Percentiles rank a stretch among this genome's conserved stretches.
phyloP scores from a whole-genome alignment of 1,140 invertebrate species.

The Cataglyphis hispanica region DNA sequence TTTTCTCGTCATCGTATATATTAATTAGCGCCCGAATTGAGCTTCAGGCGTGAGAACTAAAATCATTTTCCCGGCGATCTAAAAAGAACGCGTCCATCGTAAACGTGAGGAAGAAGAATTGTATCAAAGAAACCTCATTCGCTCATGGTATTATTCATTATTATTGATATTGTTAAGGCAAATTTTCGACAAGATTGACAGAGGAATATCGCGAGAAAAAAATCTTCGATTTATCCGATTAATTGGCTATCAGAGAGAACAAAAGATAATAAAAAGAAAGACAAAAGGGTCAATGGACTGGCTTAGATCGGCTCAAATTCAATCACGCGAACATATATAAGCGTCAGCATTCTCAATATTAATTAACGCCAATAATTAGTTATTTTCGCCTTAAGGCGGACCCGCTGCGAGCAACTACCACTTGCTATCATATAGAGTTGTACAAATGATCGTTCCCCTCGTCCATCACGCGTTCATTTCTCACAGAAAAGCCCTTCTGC shows the following conservation, averaged over 20 bases:
- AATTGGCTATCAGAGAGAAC: conserved; percentile 40
- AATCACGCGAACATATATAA: conserved; percentile 31
- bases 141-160: background rate
- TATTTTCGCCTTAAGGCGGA: conserved; percentile 72
- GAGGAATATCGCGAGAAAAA: conserved; percentile 20
- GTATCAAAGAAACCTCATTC: conserved; percentile 4
- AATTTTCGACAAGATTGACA: conserved; percentile 49
- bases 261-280: conserved; percentile 12
- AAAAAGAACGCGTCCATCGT: conserved; percentile 15
- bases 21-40: conserved; percentile 45
- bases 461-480: conserved; percentile 23
- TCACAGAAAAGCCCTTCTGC: background rate
- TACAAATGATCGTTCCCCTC: conserved; percentile 46
- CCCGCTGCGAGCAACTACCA: conserved; percentile 22
- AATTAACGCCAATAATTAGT: conserved; percentile 79
- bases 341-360: conserved; percentile 73
- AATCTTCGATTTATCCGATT: conserved; percentile 59
- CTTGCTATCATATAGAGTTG: conserved; percentile 45
- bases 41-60: conserved; percentile 46
- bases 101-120: too few species aligned
- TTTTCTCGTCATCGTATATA: conserved; percentile 45
- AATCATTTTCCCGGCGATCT: conserved; percentile 40
- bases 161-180: conserved; percentile 34
- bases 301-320: background rate
- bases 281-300: background rate